phyloP scores from a whole-genome alignment of 2,888 invertebrate genomes.

The Malthinus seriepunctatus region DNA sequence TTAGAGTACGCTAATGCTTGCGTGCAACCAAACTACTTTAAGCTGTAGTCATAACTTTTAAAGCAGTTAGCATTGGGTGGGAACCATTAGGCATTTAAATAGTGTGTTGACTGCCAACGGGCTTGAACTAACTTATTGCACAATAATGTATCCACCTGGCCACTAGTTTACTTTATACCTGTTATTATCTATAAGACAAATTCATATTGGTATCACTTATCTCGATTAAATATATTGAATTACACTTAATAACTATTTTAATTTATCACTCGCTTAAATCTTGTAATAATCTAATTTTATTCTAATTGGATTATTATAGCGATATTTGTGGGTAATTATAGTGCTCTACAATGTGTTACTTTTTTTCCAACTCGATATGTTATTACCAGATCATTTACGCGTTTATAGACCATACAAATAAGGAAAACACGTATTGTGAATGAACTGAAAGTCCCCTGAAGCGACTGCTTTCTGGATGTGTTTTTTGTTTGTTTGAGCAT shows the following conservation, averaged over 20 bases:
- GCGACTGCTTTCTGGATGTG: no score
- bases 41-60: conserved; percentile 41
- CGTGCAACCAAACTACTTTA: conserved; percentile 18
- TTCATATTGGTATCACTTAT: conserved; percentile 5
- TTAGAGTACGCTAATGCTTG: conserved; percentile 20
- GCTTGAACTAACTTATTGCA: conserved; percentile 38
- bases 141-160: conserved; percentile 38
- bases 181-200: conserved; percentile 12
- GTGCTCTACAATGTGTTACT: no score
- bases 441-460: no score
- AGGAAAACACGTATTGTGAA: no score
- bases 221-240: conserved; percentile 2
- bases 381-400: no score
- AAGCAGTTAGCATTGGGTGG: conserved; percentile 45
- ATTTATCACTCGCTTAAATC: no score
- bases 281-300: no score
- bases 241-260: background rate
- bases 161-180: conserved; percentile 23
- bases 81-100: conserved; percentile 45
- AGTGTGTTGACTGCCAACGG: conserved; percentile 43
- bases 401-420: no score
- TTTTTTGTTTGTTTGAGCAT: no score
- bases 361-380: no score
- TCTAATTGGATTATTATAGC: no score
- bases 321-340: no score